Conservation (phyloP, 2,888 invertebrate species). For the Julus scandinavius region DNA sequence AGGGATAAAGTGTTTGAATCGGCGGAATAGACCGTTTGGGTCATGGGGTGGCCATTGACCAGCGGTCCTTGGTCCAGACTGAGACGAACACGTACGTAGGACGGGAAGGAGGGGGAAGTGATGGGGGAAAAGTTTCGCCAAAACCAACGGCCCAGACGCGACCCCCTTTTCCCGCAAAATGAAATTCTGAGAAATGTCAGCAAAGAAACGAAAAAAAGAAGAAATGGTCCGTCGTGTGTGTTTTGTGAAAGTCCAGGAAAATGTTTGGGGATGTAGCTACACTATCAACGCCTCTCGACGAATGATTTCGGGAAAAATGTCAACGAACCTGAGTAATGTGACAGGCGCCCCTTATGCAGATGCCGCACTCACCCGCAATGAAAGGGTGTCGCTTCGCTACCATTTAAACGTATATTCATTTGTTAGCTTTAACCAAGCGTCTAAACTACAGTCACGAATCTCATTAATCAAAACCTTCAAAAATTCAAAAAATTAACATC, state of each 20-base stretch:
- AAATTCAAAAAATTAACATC: too few relatives aligned
- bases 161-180: constrained; percentile 8
- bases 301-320: constrained; percentile 17
- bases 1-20: neutral
- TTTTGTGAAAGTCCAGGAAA: constrained; percentile 6
- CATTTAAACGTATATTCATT: neutral
- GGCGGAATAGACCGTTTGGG: too few relatives aligned
- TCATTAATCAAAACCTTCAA: neutral
- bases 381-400: neutral
- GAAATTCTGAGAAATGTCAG: constrained; percentile 4
- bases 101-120: neutral
- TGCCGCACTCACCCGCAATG: neutral
- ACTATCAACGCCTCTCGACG: constrained; percentile 28
- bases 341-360: constrained; percentile 14
- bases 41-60: neutral
- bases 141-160: constrained; percentile 2
- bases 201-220: neutral
- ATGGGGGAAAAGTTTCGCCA: neutral
- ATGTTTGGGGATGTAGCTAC: neutral
- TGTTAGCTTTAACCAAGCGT: neutral
- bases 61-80: neutral
- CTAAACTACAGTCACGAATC: neutral
- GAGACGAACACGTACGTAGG: neutral
- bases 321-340: constrained; percentile 31
- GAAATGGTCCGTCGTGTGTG: neutral